Base-by-base conservation (phyloP, 2,888 invertebrate genomes). In the Ophonus ardosiacus region DNA sequence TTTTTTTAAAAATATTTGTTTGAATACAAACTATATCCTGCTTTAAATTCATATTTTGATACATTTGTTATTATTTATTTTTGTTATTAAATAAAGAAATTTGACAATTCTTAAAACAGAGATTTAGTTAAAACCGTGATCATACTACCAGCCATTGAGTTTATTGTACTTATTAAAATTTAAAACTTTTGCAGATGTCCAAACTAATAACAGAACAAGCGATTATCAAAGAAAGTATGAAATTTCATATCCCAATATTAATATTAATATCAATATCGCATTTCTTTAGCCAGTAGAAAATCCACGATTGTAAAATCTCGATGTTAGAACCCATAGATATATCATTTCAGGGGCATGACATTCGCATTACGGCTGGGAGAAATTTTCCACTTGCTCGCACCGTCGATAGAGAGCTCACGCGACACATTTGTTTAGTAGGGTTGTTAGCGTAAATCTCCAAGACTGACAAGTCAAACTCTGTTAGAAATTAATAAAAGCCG, bases 401-500 rank as follows among this genome's bases (percentile, higher is more conserved):
- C 38, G 31, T 68, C 38, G 56, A 31, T n/a, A 40, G 17, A 71
- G 71, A 13, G 40, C 21, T 38, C 31, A 24, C 15, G 68, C 68
- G 65, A 15, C 51, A 65, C 65, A 81, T 81, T 81, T 81, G 63
- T 81, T 63, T 81, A 63, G 63, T 63, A 63, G 63, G 21, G 79
- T 31, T 79, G 59, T 31, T 31, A 31, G 40, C 63, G 10, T 63
- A 21, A 0, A 24, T 21, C 63, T 31, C 10, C 31, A 8, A 24
- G 31, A 38, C 7, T 81, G 65, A 65, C 51, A 65, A 65, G 83
- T 76, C 71, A 76, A 76, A 83, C 83, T 83, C 61, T 24, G 76
- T 83, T 83, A 15, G 76, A 83, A 83, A 83, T 83, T 83, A 82
- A 83, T 83, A 83, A 83, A 83, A 83, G 83, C 76, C 74, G 40